Percentiles rank a stretch among this genome's conserved stretches.
Conservation (phyloP, 2,797 vertebrate genomes). For the Coreius guichenoti region DNA sequence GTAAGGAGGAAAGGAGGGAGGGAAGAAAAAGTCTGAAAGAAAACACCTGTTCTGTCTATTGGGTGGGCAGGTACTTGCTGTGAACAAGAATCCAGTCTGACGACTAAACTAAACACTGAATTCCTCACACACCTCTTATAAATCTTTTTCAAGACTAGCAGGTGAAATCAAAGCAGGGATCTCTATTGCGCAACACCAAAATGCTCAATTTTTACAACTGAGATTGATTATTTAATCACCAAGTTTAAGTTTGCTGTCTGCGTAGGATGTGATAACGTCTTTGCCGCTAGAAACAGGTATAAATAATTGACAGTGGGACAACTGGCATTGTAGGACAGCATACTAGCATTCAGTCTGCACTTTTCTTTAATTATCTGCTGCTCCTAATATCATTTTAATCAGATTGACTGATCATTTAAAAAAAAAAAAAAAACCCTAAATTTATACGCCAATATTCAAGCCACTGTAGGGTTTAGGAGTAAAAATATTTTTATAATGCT, state of each 20-base stretch:
- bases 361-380: not conserved
- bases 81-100: constrained; percentile 84
- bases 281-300: not conserved
- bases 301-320: not conserved
- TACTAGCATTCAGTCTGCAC: not conserved
- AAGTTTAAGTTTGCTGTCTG: not conserved
- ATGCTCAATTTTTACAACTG: not conserved
- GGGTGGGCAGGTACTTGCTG: constrained; percentile 8
- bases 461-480: not conserved
- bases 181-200: not conserved
- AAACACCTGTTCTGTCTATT: not conserved
- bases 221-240: not conserved
- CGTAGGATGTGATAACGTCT: not conserved
- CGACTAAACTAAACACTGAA: constrained; percentile 58
- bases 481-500: not conserved
- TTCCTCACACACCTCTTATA: constrained; percentile 21
- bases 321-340: not conserved
- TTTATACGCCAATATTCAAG: no score
- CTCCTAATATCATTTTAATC: not conserved
- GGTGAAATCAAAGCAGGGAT: not conserved
- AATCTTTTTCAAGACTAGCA: not conserved
- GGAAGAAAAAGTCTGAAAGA: not conserved
- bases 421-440: not conserved
- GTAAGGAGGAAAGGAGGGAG: not conserved
- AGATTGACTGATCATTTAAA: not conserved